phyloP scores from a whole-genome alignment of 2,113 vertebrate species.

The Xiphorhynchus elegans region DNA sequence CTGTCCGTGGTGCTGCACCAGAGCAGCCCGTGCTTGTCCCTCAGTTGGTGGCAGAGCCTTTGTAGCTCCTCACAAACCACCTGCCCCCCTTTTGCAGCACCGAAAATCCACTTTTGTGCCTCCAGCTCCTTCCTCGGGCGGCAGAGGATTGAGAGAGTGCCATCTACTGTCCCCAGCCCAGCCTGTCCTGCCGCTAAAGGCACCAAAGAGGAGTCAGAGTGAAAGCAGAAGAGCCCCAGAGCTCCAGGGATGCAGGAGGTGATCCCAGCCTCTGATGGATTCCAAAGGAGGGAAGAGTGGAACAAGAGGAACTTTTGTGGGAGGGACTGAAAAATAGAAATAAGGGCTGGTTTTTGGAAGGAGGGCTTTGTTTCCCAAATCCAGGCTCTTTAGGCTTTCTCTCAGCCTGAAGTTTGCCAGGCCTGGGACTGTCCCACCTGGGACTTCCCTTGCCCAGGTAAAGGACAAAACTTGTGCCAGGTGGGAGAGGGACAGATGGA shows the following conservation, averaged over 20 bases:
- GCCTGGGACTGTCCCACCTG: background rate
- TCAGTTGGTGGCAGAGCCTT: background rate
- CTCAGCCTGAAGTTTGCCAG: background rate
- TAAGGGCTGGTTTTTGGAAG: background rate
- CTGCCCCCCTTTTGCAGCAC: background rate
- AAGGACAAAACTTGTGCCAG: background rate
- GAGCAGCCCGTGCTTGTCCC: background rate
- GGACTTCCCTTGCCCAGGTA: background rate
- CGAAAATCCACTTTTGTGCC: fast-evolving
- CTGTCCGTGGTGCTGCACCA: background rate
- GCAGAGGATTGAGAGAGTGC: background rate
- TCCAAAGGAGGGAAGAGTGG: too few species aligned
- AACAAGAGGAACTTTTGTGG: background rate
- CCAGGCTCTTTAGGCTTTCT: background rate
- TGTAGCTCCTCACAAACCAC: background rate
- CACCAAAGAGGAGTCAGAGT: background rate
- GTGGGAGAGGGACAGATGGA: background rate
- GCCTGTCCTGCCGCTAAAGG: background rate
- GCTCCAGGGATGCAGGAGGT: background rate
- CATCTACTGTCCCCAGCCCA: background rate
- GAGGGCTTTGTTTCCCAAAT: background rate
- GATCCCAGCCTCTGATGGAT: fast-evolving
- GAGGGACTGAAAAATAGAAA: background rate
- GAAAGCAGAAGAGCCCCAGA: background rate
- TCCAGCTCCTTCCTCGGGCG: background rate